These are phyloP conservation scores for Ypsolopha scabrella DNA, from an alignment of 2,888 invertebrate genomes.

Conservation along the genomic window DNA sequence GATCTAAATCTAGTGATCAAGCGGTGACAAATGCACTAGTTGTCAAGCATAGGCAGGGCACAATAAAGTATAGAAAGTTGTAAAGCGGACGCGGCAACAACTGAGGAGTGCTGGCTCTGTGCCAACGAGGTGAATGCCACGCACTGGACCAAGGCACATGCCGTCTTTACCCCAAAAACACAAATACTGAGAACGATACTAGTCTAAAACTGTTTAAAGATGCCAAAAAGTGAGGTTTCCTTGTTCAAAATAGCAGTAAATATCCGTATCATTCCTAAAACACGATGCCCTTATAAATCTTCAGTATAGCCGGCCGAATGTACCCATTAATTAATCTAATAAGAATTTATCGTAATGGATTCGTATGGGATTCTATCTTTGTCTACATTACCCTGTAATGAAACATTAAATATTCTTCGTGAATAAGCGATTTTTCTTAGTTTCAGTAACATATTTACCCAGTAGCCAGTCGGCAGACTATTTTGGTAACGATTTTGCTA, in stretches of 20 bases:
- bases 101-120: conserved; percentile 30
- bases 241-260: not conserved
- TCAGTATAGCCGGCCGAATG: not conserved
- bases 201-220: too few species aligned
- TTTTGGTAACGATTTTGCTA: not conserved
- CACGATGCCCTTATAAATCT: conserved; percentile 1
- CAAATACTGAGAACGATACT: not conserved
- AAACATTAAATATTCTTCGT: conserved; percentile 6
- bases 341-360: conserved; percentile 5
- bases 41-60: not conserved
- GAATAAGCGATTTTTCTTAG: conserved; percentile 3
- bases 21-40: conserved; percentile 1
- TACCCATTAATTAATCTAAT: conserved; percentile 6
- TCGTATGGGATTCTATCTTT: conserved; percentile 5
- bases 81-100: conserved; percentile 16
- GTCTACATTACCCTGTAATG: conserved; percentile 4
- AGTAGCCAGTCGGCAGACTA: not conserved
- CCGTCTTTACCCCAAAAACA: conserved; percentile 1
- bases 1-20: not conserved
- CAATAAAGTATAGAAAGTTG: conserved; percentile 5
- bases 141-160: conserved; percentile 12
- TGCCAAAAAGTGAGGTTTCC: not conserved
- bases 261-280: not conserved
- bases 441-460: not conserved
- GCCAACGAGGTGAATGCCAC: conserved; percentile 72